Evolutionary conservation across 1,140 invertebrate genomes (phyloP), one percentile per base, ranked within the genome.

Genomic region (Drosophila azteca): DNA sequence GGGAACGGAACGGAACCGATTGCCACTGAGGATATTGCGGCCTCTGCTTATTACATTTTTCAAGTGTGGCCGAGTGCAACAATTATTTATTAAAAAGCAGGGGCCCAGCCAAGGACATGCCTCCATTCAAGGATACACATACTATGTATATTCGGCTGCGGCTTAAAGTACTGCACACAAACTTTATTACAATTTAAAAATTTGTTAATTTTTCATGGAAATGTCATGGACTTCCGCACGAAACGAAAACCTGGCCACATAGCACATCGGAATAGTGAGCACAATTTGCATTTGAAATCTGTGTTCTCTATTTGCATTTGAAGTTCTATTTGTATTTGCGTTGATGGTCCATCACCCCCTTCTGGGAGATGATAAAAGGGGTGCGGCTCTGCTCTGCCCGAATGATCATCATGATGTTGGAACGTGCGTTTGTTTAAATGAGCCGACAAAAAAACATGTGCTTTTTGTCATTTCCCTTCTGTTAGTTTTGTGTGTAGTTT

Each of bases 1-100:
- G 2, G 17, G 17, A 20, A 20, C 6, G 17, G 17, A 20, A 20
- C 6, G 15, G 6, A 69, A 39, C 24, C 31, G 51, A 48, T 35
- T 41, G 39, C 49, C 49, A 35, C 60, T 45, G 45, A 63, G 35
- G 43, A 53, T 52, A 71, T 48, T 51, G 31, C 54, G 69, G 39
- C 35, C 60, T 44, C 50, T 51, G 80, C 66, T 87, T 87, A 85
- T 85, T 85, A 80, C 66, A 75, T 85, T 85, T 87, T 84, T 87
- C 54, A 73, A 85, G 82, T 76, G 68, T 50, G 52, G 57, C 61
- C 49, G 69, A 69, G 52, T 58, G 69, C 67, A 49, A 69, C 66
- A 57, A 68, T 82, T 87, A 87, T 82, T 87, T 82, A 87, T 78
- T 64, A 52, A 77, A 53, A 15, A 53, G 45, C 72, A 50, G 51